Evolutionary conservation across 2,888 invertebrate species (phyloP), one percentile per base, ranked within the genome.

Genomic region (Stenchaetothrips biformis): DNA sequence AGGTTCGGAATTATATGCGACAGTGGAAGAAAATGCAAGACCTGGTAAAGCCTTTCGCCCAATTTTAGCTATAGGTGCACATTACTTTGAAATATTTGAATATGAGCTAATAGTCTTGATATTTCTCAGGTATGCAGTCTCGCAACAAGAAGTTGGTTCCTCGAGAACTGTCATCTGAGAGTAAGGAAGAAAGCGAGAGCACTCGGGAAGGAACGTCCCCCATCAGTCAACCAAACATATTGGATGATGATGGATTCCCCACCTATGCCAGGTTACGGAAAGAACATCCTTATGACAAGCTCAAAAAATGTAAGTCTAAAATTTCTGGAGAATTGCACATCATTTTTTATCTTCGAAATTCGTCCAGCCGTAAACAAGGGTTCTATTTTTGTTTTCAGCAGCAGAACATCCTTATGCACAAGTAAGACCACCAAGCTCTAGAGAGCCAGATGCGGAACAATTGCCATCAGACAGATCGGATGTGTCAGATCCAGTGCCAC

Each of bases 1-100:
- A 79, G 92, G 92, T 11, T 95, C 95, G 0, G 95, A 95, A 85
- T 89, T 95, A 82, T 95, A 95, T 86, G 95, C 95, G 62, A 95
- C 95, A 8, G 94, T 95, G 21, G 92, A 92, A 79, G 90, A 90
- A 89, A 90, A 86, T 86, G 21, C 67, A 25, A 74, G 67, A 88
- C 83, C 86, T 85, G n/a, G 85, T 85, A 59, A 85, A 86, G 81
- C 83, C 84, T n/a, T 85, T 85, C 79, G 85, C 85, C 81, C 85
- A 87, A 83, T 87, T 87, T 84, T 21, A 21, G 21, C 21, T 21
- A 11, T 25, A 9, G 67, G 13, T 25, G 1, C 21, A 7, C 11
- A 74, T 1, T 7, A 0, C 25, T 7, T 53, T 7, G 21, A 7
- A 25, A 25, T 25, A 25, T 74, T 25, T 74, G 0, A n/a, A 74